Evolutionary conservation across 2,113 vertebrate genomes (phyloP), one percentile per base, ranked within the genome.

Genomic region (Aviceda subcristata): DNA sequence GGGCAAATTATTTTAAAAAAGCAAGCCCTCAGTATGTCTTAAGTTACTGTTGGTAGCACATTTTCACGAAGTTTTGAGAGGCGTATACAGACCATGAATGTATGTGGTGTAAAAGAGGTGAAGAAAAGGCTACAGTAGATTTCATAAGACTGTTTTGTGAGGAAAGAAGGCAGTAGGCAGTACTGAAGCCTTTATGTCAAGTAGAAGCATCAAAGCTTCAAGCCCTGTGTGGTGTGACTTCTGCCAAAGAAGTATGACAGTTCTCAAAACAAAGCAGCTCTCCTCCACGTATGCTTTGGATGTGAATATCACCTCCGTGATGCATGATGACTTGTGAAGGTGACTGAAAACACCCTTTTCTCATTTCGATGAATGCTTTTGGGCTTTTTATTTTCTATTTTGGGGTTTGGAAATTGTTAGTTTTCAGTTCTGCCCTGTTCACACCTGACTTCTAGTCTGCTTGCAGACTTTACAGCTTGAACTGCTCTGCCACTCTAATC

Each of bases 1-100:
- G 57, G 84, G 72, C 8, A 55, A 59, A 48, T 51, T 74, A 69
- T 64, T 72, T 63, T 19, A 29, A 12, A 22, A 66, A 67, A 78
- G 32, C 50, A 51, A 29, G 38, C 50, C 20, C 41, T 85, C 30
- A 14, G 0, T 38, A 2, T 34, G 32, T 38, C 24, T 55, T 13
- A 63, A 60, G 21, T 48, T 16, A 27, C 39, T 39, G 4, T 6
- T 59, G 73, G 74, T 74, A 71, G 24, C 38, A 9, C 15, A 11
- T 72, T 74, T 67, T 43, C 38, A 3, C 9, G 23, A 51, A 16
- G 12, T 78, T 75, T 85, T 27, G 30, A 30, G 66, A 48, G 38
- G 51, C 0, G 0, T 39, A 22, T 7, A 2, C 11, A 67, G 46
- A 16, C 32, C 26, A 4, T 14, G 67, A 38, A 62, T 22, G 7